Conservation (phyloP, 92 coral and sea anemone genomes). For the Palythoa grandis region DNA sequence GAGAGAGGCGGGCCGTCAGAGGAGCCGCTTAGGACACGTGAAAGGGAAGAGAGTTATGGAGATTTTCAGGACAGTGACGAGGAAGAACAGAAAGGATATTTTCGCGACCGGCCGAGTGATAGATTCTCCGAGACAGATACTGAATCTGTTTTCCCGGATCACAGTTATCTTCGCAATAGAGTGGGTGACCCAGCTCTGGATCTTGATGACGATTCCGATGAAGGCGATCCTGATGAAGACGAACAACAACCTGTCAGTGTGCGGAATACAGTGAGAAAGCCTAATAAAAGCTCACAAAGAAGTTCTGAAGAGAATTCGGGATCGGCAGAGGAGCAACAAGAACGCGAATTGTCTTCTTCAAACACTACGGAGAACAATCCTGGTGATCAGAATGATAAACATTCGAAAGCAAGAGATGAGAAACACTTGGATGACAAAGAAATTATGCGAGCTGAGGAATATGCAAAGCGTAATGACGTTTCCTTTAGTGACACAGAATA, state of each 20-base stretch:
- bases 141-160: conserved; percentile 7
- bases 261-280: conserved; percentile 48
- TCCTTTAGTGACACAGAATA: conserved; percentile 26
- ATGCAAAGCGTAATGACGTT: neutral
- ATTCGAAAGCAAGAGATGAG: neutral
- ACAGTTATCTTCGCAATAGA: conserved; percentile 18
- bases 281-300: neutral
- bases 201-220: neutral
- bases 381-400: neutral
- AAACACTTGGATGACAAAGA: neutral
- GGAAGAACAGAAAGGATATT: conserved; percentile 54
- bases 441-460: neutral
- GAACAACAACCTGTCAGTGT: conserved; percentile 52
- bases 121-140: conserved; percentile 10
- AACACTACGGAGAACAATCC: neutral
- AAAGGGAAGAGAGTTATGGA: conserved; percentile 72
- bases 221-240: conserved; percentile 24
- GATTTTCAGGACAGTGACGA: conserved; percentile 91
- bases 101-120: neutral
- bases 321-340: neutral
- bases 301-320: neutral
- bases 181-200: conserved; percentile 9
- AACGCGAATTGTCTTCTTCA: neutral
- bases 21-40: conserved; percentile 43
- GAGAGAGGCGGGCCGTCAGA: conserved; percentile 51